Evolutionary conservation across 2,113 vertebrate species (phyloP).

Genomic region (Regulus satrapa): DNA sequence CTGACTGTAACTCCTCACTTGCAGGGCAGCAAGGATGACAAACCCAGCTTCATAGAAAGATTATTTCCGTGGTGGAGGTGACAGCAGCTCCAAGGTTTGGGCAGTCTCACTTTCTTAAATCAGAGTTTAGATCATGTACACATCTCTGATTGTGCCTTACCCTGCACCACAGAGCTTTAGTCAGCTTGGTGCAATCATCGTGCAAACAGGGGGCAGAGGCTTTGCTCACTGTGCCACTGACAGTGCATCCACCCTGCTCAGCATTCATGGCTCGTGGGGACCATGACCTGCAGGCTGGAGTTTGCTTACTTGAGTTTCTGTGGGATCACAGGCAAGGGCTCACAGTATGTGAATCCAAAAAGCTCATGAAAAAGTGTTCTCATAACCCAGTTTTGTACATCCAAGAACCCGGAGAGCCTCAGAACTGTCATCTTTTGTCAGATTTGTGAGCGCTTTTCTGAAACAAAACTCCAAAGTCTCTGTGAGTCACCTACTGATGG

Average conservation of each 20-base stretch:
- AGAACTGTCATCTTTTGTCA: background rate
- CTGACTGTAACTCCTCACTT: background rate
- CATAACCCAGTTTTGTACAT: background rate
- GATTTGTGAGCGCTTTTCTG: background rate
- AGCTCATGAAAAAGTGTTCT: background rate
- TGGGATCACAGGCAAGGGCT: background rate
- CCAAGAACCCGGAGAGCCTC: background rate
- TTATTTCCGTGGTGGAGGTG: background rate
- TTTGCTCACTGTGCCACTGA: background rate
- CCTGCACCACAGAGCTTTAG: background rate
- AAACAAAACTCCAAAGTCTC: background rate
- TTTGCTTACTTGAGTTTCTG: background rate
- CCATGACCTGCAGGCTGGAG: background rate
- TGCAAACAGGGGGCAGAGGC: background rate
- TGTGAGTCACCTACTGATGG: background rate
- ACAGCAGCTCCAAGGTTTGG: background rate
- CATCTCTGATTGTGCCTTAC: background rate
- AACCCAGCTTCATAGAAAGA: background rate
- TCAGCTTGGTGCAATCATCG: too few relatives aligned
- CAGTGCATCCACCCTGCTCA: rapidly evolving
- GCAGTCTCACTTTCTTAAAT: background rate
- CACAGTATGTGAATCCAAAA: background rate
- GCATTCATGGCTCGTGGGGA: background rate
- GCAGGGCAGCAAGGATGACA: background rate
- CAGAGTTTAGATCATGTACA: background rate